These are phyloP conservation scores for Mythimna pallens DNA, from an alignment of 2,888 invertebrate genomes.

Conservation along the genomic window DNA sequence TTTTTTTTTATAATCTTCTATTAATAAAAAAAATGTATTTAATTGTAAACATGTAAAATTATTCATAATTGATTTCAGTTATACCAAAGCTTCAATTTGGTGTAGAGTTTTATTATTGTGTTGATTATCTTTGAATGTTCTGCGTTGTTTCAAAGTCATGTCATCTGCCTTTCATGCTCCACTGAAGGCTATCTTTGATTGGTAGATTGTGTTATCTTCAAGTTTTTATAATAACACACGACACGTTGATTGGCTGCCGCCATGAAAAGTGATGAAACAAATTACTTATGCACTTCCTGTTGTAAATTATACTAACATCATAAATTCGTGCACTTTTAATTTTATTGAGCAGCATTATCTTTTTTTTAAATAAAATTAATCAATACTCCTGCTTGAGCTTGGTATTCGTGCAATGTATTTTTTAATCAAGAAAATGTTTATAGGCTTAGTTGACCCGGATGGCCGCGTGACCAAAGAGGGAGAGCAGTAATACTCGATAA, in stretches of 20 bases:
- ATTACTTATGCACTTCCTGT: slow-evolving; percentile 89
- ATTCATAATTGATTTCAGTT: not conserved
- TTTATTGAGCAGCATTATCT: not conserved
- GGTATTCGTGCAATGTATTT: not conserved
- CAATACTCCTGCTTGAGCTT: not conserved
- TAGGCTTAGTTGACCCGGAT: not conserved
- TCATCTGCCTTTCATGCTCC: slow-evolving; percentile 81
- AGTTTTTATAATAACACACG: slow-evolving; percentile 79
- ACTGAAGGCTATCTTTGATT: slow-evolving; percentile 81
- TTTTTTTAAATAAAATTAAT: not conserved
- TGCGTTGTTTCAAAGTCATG: slow-evolving; percentile 77
- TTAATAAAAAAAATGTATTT: not conserved
- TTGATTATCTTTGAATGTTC: slow-evolving; percentile 19
- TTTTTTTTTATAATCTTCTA: not conserved
- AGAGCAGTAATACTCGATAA: not conserved
- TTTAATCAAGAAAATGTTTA: not conserved
- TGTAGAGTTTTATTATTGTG: not conserved
- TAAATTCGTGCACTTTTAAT: not conserved
- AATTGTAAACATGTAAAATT: not conserved
- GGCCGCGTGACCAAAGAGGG: slow-evolving; percentile 7
- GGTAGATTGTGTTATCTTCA: slow-evolving; percentile 80
- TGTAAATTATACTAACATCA: slow-evolving; percentile 22
- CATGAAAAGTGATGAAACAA: slow-evolving; percentile 85
- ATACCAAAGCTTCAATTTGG: not conserved
- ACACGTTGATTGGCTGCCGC: slow-evolving; percentile 83